A percentile compares a stretch with the other conserved stretches of the same genome.
Conservation (phyloP, 2,888 invertebrate species). For the Oscheius onirici region DNA sequence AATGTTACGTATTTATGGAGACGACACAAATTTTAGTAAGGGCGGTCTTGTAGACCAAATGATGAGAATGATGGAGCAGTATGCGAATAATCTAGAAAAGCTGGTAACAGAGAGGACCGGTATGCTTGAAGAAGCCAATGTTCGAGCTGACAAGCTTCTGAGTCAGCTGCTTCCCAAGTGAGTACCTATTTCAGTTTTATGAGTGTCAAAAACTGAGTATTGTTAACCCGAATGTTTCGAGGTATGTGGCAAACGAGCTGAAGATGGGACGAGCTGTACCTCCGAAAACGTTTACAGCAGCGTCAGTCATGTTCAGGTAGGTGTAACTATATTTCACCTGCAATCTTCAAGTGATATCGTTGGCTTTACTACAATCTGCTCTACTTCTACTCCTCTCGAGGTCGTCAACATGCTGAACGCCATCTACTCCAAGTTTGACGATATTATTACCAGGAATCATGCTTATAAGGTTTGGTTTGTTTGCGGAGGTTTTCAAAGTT, state of each 20-base stretch:
- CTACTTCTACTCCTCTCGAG: constrained; percentile 52
- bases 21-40: constrained; percentile 43
- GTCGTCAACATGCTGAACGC: constrained; percentile 62
- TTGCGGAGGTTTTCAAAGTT: background rate
- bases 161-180: constrained; percentile 64
- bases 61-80: constrained; percentile 65
- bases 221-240: constrained; percentile 23
- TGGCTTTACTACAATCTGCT: constrained; percentile 62
- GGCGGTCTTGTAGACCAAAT: constrained; percentile 60
- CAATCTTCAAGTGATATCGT: constrained; percentile 61
- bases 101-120: constrained; percentile 69
- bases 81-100: constrained; percentile 71
- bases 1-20: background rate
- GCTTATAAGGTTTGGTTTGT: constrained; percentile 51
- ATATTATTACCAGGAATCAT: constrained; percentile 61
- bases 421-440: constrained; percentile 69
- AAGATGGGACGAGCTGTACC: constrained; percentile 68
- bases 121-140: constrained; percentile 70
- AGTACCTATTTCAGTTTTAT: too few relatives aligned
- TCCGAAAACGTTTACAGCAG: constrained; percentile 64
- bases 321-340: background rate
- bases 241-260: constrained; percentile 67
- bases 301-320: constrained; percentile 65
- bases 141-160: constrained; percentile 66
- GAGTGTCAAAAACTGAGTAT: too few relatives aligned